Evolutionary conservation across 2,797 vertebrate genomes (phyloP).

Genomic region (Anabas testudineus): DNA sequence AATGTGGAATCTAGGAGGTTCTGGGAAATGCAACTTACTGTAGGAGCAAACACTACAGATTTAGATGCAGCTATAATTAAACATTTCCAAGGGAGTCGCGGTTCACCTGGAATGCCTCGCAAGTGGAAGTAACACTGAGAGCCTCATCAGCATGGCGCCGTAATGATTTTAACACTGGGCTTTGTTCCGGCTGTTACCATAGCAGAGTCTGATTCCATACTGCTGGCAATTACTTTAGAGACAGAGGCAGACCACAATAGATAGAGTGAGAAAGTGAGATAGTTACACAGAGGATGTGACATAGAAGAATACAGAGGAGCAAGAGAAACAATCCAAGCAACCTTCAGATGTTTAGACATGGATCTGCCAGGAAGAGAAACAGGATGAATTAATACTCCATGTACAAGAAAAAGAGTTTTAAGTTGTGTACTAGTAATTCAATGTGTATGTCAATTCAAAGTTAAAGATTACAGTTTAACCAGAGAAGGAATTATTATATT

Average conservation of each 20-base stretch:
- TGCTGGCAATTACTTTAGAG: slow-evolving; percentile 79
- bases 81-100: slow-evolving; percentile 70
- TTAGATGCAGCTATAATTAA: slow-evolving; percentile 75
- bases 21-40: slow-evolving; percentile 67
- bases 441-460: neutral
- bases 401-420: neutral
- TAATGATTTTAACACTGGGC: slow-evolving; percentile 85
- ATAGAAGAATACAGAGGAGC: slow-evolving; percentile 21
- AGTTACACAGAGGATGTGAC: slow-evolving; percentile 19
- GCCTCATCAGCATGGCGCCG: slow-evolving; percentile 72
- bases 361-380: neutral
- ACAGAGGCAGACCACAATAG: slow-evolving; percentile 55
- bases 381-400: neutral
- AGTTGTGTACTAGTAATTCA: neutral
- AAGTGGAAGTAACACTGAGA: slow-evolving; percentile 71
- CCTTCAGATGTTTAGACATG: slow-evolving; percentile 20
- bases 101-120: slow-evolving; percentile 82
- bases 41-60: slow-evolving; percentile 71
- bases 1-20: slow-evolving; percentile 59
- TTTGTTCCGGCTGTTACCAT: slow-evolving; percentile 85
- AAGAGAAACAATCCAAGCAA: slow-evolving; percentile 4
- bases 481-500: neutral
- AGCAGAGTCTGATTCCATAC: slow-evolving; percentile 80
- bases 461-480: neutral
- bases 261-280: slow-evolving; percentile 47